Base-by-base conservation (phyloP, 1,140 invertebrate species). In the Drosophila carrolli region DNA sequence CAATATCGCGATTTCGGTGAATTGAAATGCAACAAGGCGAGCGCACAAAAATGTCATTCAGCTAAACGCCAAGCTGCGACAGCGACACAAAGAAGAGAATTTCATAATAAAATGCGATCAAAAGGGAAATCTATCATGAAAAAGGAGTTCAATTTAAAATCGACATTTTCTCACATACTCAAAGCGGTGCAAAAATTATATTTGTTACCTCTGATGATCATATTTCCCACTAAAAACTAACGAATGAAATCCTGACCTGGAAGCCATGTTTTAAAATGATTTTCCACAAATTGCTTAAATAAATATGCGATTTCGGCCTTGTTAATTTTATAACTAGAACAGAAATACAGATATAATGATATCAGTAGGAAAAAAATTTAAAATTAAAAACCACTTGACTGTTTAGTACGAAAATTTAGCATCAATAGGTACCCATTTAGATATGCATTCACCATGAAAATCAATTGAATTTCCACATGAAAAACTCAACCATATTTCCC, bases 1-100 rank as follows among this genome's bases (percentile, higher is more conserved):
- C 83, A 89, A 88, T 89, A 88, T 88, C n/a, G 76, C 19, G 81
- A 81, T 86, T 81, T 85, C 37, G 65, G 11, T 71, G 65, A 70
- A 89, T 89, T 88, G 72, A 84, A 88, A 88, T 88, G 86, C 80
- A 88, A 80, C 60, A 8, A 72, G 63, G 53, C 72, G 66, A 76
- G 63, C 80, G 78, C 82, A 78, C 65, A 86, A 81, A 70, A 86
- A 86, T 85, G 76, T 67, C 67, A 71, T 14, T 71, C 67, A 23
- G 11, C 50, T 3, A 11, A 23, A 27, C 13, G 46, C 51, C 59
- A 47, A 70, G 37, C 53, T 23, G 46, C 23, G 0, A 23, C 19
- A 7, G 48, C 32, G 8, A 44, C n/a, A 13, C 29, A 32, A 16
- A 62, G 46, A 38, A 55, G 63, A 84, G 60, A 56, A 63, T 85